Base-by-base conservation (phyloP, 2,797 vertebrate species). In the Rhynchonycteris naso region DNA sequence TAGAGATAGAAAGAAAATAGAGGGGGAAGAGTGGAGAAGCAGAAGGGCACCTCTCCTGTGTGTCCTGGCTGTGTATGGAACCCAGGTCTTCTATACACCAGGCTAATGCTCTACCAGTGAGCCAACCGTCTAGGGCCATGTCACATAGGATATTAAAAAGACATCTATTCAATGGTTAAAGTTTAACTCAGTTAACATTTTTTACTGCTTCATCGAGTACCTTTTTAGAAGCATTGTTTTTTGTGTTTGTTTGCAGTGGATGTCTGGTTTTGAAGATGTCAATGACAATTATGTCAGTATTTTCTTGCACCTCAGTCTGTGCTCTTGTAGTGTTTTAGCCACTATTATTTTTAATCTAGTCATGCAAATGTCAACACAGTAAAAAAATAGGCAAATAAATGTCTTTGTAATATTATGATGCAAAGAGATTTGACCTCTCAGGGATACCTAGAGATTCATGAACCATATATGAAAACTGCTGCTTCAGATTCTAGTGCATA, bases 261-360 rank as follows among this genome's bases (percentile, higher is more conserved):
- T 12, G n/a, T 1, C 0, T 10, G 13, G 38, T 12, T 22, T 12
- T 63, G 43, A 43, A 43, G n/a, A 47, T 2, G 1, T 38, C 21
- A 2, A 1, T 7, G 50, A 35, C 3, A 33, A 5, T 4, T 11
- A 28, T 4, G 1, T 13, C n/a, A 59, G n/a, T 21, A 12, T 9
- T 63, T 68, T 7, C 26, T 68, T 43, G 58, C 15, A 30, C 10
- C 19, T 59, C 1, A 12, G 13, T 38, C 52, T 84, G n/a, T 14
- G 22, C 16, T 50, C 19, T 52, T 26, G 24, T 11, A 59, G 11
- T 59, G 22, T 63, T 35, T 52, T 10, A 75, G 0, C 10, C 18
- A 68, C 61, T 47, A 11, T 7, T 22, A n/a, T 2, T 43, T 65
- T 38, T 85, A 2, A 1, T 50, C n/a, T 21, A 59, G 1, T 43